Conservation (phyloP, 2,113 vertebrate species). For the Cebus imitator region DNA sequence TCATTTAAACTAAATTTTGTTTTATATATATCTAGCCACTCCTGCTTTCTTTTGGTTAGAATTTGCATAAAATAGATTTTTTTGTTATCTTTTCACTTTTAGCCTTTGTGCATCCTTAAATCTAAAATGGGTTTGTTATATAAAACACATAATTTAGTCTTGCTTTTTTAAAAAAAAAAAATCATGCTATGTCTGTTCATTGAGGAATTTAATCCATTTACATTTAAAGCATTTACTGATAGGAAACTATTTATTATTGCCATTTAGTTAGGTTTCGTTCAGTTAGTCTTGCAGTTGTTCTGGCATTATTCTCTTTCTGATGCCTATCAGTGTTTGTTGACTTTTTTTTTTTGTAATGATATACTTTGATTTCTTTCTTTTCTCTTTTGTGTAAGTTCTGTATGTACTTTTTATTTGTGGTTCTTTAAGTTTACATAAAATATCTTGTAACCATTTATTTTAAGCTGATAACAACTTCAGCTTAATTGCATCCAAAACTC, state of each 20-base stretch:
- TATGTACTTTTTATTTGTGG: too few relatives aligned
- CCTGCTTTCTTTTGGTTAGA: background rate
- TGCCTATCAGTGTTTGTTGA: background rate
- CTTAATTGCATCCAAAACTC: background rate
- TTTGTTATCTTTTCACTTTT: background rate
- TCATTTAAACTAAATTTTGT: background rate
- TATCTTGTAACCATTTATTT: too few relatives aligned
- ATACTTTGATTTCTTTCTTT: background rate
- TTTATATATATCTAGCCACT: background rate
- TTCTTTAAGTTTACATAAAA: too few relatives aligned
- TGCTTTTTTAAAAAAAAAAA: background rate
- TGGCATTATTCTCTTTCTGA: background rate
- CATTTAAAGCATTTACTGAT: background rate
- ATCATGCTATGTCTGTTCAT: background rate
- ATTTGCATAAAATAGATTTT: background rate
- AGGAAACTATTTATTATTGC: background rate
- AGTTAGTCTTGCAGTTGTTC: background rate
- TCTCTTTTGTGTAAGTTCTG: background rate
- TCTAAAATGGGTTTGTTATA: background rate
- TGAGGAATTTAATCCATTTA: background rate
- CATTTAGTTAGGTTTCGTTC: background rate
- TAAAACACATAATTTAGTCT: background rate
- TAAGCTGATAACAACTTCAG: too few relatives aligned
- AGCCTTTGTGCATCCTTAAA: background rate
- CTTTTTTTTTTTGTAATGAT: background rate